These are phyloP conservation scores for Synergus itoensis DNA, from an alignment of 2,888 invertebrate species.

Conservation along the genomic window DNA sequence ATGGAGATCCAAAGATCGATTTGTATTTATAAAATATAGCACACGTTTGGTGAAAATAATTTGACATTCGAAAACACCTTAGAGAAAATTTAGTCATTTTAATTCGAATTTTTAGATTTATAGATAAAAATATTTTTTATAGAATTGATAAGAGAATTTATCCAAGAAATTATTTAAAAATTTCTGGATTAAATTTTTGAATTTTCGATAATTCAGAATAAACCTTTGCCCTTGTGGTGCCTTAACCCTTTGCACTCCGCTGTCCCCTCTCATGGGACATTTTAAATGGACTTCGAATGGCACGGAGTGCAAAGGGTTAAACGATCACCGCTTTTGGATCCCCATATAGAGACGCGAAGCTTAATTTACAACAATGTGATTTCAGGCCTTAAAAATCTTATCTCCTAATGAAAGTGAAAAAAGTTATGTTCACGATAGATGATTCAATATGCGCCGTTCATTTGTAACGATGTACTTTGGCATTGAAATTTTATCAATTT, in stretches of 20 bases:
- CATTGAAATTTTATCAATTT: conserved; percentile 67
- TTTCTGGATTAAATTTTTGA: no score
- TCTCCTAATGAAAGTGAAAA: conserved; percentile 41
- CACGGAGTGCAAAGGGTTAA: no score
- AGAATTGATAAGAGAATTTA: no score
- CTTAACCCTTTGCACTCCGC: no score
- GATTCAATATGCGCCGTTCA: conserved; percentile 15
- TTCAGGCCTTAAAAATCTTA: conserved; percentile 41
- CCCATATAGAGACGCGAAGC: conserved; percentile 6
- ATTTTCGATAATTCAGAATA: no score
- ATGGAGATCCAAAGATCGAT: conserved; percentile 11
- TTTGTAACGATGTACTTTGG: conserved; percentile 68
- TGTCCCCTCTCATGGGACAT: no score
- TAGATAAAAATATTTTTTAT: no score
- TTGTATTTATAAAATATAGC: background rate
- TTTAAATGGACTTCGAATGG: no score
- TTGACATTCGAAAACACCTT: background rate
- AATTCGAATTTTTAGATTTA: no score
- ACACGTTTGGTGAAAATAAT: conserved; percentile 18
- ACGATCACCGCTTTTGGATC: conserved; percentile 4
- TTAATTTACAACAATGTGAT: conserved; percentile 38
- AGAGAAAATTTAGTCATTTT: background rate
- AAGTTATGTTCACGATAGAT: conserved; percentile 29
- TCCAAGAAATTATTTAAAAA: no score
- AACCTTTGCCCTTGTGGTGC: background rate